Evolutionary conservation across 2,113 vertebrate genomes (phyloP), one percentile per base, ranked within the genome.

Genomic region (Pelmatolapia mariae): DNA sequence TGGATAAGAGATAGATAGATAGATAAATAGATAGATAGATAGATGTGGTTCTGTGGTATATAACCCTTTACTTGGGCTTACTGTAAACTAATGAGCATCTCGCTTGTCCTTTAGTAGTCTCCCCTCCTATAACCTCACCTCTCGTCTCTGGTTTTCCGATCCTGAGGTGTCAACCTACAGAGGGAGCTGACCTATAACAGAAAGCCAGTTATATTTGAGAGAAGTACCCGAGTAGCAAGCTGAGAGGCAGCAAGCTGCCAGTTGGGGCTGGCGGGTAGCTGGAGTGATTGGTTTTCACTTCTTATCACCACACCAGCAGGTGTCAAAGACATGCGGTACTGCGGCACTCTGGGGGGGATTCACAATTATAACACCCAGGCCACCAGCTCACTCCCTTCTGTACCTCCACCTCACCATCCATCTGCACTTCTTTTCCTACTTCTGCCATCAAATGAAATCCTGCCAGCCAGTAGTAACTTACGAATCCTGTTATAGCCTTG

Each of bases 261-360:
- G 84, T 86, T 11, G 31, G 16, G 53, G 83, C 89, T 87, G 82
- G 56, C 3, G 56, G 81, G 85, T 73, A 81, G 66, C 81, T 89
- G 54, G 38, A 91, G 80, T 93, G 92, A 95, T 94, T 93, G 89
- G 86, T 87, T 92, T 90, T 91, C 57, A 10, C 53, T 91, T 63
- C 91, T 94, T 94, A 94, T 95, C 92, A 18, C 86, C 81, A 33
- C 87, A 52, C 82, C 91, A 89, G 90, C 94, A 95, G 93, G 93
- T 93, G 88, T 86, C 85, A 66, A 59, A 91, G 79, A 86, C 59
- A 52, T 8, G 22, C 80, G 22, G 47, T 68, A 47, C 88, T 82
- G 86, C 43, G 1, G 78, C 82, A 86, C 89, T 85, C 84, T 54
- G 85, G 87, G 88, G 87, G 85, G 89, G 78, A 92, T 91, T 92